Base-by-base conservation (phyloP, 1,140 invertebrate genomes). In the Nasonia vitripennis region DNA sequence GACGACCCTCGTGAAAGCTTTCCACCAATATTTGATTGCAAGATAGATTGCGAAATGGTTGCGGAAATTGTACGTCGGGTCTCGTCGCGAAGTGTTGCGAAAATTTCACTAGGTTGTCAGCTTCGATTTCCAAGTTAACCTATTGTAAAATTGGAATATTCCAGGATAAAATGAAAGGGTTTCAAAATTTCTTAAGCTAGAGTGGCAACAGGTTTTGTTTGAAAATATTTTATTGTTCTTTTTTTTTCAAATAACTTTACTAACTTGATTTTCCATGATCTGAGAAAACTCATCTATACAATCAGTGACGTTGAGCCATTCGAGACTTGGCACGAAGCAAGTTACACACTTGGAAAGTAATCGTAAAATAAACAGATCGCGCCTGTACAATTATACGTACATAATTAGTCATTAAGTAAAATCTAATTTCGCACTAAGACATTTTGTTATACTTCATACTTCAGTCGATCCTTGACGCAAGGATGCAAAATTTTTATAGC, bases 221-320 rank as follows among this genome's bases (percentile, higher is more conserved):
- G 14, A 78, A 77, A 75, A 83, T 87, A 81, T 77, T 82, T 84
- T 71, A 68, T 75, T 27, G 1, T 27, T 27, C 27, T 27, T 27
- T 27, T 48, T 73, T 14, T 81, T 83, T 45, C 6, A 86, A 48
- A 83, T 74, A 86, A 88, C 20, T 87, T 77, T 73, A 86, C 79
- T 88, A 87, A 94, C 94, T 92, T 95, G 94, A 83, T 90, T 89
- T 81, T 90, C 84, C 91, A 95, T 94, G 20, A 93, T 90, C 7
- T 91, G 81, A n/a, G 91, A 89, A 89, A 95, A 95, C 87, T 95
- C 93, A 37, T 93, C 87, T 6, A 94, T 89, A 88, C 94, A 94
- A 67, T 94, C 92, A n/a, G 87, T 87, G 11, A 94, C 88, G 88
- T 92, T 94, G 20, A 95, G 90, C 93, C 94, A 95, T 31, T 90